Evolutionary conservation across 2,888 invertebrate species (phyloP), one percentile per base, ranked within the genome.

Genomic region (Harpagoxenus sublaevis): DNA sequence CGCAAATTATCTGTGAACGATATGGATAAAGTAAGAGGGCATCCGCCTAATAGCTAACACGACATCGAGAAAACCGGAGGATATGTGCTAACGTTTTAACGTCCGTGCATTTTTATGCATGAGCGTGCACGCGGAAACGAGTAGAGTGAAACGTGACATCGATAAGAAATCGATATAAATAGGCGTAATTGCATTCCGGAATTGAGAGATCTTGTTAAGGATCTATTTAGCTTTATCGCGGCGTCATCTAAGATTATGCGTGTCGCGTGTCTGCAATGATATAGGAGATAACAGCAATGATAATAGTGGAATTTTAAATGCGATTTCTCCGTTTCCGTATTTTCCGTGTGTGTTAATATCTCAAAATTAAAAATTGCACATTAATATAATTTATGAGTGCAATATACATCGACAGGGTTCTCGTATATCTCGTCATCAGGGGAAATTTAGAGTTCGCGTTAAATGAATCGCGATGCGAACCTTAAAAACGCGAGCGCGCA

Each of bases 161-260:
- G 62, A 75, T 75, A 31, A 74, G 18, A 74, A 62, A 45, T 74
- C 45, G 45, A 62, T 62, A 48, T 31, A n/a, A n/a, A n/a, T n/a
- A 12, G 42, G 8, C 23, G n/a, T 55, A 71, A 73, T 57, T 57
- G 42, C 73, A 57, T 42, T 73, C 57, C 39, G 1, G 6, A 39
- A 42, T 71, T 18, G 18, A 73, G 18, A 73, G 45, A 73, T 75
- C 45, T 48, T 62, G 48, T 62, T 12, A 45, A 60, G 31, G 48
- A 62, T n/a, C 31, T 15, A 62, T 28, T 45, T 48, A 31, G 15
- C 9, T 15, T 62, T 75, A 62, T 75, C 45, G 48, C 35, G n/a
- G 0, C 28, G 15, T 35, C 3, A 45, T 48, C 55, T 75, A 8
- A 75, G 35, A 75, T 45, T 35, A 48, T 35, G 31, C 39, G 39